Conservation (phyloP, 2,888 invertebrate species). For the Malacosoma neustria region DNA sequence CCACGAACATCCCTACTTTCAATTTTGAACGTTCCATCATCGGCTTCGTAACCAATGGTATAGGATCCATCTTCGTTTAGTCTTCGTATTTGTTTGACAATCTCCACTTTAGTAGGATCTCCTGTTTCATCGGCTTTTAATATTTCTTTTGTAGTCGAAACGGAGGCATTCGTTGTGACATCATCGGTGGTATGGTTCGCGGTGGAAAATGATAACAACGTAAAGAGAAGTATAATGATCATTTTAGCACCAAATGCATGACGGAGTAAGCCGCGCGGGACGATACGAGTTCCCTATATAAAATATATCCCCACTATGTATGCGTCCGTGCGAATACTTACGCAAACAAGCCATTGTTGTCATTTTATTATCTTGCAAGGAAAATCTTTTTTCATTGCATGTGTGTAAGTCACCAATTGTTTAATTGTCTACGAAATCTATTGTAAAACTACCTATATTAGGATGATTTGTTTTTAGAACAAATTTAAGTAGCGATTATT, state of each 20-base stretch:
- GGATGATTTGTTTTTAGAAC: slow-evolving; percentile 31
- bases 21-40: slow-evolving; percentile 89
- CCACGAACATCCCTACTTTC: slow-evolving; percentile 87
- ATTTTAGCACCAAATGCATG: slow-evolving; percentile 60
- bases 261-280: slow-evolving; percentile 58
- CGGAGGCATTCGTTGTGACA: slow-evolving; percentile 32
- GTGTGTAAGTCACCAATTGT: slow-evolving; percentile 65
- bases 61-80: slow-evolving; percentile 89
- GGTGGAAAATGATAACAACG: slow-evolving; percentile 37
- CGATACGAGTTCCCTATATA: slow-evolving; percentile 58
- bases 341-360: slow-evolving; percentile 68
- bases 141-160: slow-evolving; percentile 68
- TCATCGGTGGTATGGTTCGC: slow-evolving; percentile 33
- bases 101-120: slow-evolving; percentile 82
- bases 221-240: slow-evolving; percentile 49
- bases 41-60: slow-evolving; percentile 89
- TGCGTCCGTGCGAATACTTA: slow-evolving; percentile 59
- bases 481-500: slow-evolving; percentile 1
- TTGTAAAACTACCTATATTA: slow-evolving; percentile 36
- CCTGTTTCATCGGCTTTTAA: slow-evolving; percentile 77
- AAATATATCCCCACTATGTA: slow-evolving; percentile 66
- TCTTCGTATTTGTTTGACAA: slow-evolving; percentile 86
- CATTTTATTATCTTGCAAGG: slow-evolving; percentile 73
- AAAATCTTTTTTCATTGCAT: slow-evolving; percentile 69
- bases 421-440: slow-evolving; percentile 55